Evolutionary conservation across 2,113 vertebrate genomes (phyloP).

Genomic region (Pseudopodoces humilis): DNA sequence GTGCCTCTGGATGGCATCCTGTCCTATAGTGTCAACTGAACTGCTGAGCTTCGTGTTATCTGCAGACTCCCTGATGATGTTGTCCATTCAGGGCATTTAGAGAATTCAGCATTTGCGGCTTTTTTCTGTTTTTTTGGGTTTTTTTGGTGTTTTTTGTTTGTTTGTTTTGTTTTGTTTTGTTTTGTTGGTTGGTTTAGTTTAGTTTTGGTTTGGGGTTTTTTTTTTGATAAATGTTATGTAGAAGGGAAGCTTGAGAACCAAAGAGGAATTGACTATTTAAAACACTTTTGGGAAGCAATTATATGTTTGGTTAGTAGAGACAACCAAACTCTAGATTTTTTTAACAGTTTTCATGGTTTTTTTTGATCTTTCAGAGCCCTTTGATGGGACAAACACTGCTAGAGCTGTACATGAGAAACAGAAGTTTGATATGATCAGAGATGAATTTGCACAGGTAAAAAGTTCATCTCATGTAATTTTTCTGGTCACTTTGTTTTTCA

Average conservation of each 20-base stretch:
- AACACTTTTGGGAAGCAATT: neutral
- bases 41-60: neutral
- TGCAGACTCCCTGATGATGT: neutral
- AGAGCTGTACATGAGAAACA: conserved; percentile 91
- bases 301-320: neutral
- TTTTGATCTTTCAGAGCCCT: conserved; percentile 85
- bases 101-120: neutral
- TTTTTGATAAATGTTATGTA: neutral
- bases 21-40: neutral
- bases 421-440: conserved; percentile 89
- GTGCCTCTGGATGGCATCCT: neutral
- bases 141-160: neutral
- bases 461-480: neutral
- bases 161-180: neutral
- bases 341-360: neutral
- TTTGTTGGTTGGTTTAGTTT: neutral
- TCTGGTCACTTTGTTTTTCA: neutral
- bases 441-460: conserved; percentile 85
- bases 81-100: neutral
- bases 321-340: neutral
- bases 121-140: too few relatives aligned
- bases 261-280: neutral
- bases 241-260: neutral
- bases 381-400: conserved; percentile 93
- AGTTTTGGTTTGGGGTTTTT: neutral